A percentile compares a stretch with the other conserved stretches of the same genome.
These are phyloP conservation scores for Rhagoletis pomonella DNA, from an alignment of 1,140 invertebrate species.

Conservation along the genomic window DNA sequence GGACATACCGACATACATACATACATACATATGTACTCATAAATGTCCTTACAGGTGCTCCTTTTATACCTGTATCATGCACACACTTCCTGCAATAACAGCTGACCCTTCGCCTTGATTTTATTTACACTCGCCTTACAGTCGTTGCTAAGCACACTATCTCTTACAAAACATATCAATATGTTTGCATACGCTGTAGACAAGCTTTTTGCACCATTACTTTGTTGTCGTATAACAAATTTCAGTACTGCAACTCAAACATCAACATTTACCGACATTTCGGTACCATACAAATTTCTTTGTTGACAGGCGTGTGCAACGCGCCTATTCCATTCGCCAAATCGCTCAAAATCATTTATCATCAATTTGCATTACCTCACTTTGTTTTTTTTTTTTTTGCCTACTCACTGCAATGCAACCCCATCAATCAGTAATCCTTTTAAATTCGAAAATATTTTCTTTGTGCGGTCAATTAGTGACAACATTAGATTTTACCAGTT, in stretches of 20 bases:
- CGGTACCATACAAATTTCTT: not conserved
- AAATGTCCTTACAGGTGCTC: not conserved
- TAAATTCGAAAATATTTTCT: not conserved
- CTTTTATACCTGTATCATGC: too few species aligned
- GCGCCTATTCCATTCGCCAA: not conserved
- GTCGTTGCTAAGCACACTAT: too few species aligned
- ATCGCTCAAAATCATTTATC: not conserved
- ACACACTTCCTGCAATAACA: not conserved
- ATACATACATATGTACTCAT: not conserved
- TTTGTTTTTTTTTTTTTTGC: not conserved
- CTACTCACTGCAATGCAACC: too few species aligned
- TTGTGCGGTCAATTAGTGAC: not conserved
- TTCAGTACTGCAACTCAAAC: not conserved
- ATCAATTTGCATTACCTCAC: not conserved
- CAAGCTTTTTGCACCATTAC: not conserved
- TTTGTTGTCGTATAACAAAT: not conserved
- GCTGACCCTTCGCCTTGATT: not conserved
- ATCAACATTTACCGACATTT: not conserved
- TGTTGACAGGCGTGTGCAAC: not conserved
- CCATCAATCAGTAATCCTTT: conserved; percentile 2
- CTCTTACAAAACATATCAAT: too few species aligned
- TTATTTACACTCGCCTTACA: not conserved
- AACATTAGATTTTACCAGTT: not conserved
- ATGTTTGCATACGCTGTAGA: too few species aligned
- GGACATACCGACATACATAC: not conserved